Evolutionary conservation across 64 coral and sea anemone species (phyloP).

Genomic region (Montipora capricornis): DNA sequence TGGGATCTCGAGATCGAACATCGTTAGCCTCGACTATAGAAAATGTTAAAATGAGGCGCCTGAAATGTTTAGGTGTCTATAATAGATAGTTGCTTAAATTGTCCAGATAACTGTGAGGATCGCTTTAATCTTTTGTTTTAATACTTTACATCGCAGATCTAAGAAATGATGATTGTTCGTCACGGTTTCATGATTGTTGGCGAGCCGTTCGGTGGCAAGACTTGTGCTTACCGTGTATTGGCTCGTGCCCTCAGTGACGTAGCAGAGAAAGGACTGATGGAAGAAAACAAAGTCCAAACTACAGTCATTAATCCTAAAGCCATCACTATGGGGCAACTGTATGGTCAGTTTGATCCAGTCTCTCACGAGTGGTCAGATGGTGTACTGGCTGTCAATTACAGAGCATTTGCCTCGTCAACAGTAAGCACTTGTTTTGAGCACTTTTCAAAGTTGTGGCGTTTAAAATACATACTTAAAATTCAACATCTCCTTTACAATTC

Average conservation of each 20-base stretch:
- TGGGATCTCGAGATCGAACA: no score
- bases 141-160: constrained; percentile 64
- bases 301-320: constrained; percentile 96
- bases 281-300: constrained; percentile 97
- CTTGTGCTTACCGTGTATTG: constrained; percentile 91
- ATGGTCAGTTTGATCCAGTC: constrained; percentile 98
- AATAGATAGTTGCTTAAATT: no score
- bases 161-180: constrained; percentile 99
- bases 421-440: constrained; percentile 44
- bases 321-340: constrained; percentile 98
- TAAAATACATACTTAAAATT: background rate
- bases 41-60: no score
- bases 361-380: constrained; percentile 99
- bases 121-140: no score
- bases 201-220: constrained; percentile 97
- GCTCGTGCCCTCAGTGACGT: constrained; percentile 90
- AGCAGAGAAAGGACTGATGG: constrained; percentile 97
- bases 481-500: no score
- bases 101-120: background rate
- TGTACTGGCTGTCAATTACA: constrained; percentile 98
- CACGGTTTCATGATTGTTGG: constrained; percentile 99
- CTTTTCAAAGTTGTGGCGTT: background rate
- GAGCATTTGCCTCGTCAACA: constrained; percentile 94
- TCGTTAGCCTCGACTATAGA: no score
- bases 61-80: no score